These are phyloP conservation scores for Neodiprion fabricii DNA, from an alignment of 1,140 invertebrate genomes.

Conservation along the genomic window DNA sequence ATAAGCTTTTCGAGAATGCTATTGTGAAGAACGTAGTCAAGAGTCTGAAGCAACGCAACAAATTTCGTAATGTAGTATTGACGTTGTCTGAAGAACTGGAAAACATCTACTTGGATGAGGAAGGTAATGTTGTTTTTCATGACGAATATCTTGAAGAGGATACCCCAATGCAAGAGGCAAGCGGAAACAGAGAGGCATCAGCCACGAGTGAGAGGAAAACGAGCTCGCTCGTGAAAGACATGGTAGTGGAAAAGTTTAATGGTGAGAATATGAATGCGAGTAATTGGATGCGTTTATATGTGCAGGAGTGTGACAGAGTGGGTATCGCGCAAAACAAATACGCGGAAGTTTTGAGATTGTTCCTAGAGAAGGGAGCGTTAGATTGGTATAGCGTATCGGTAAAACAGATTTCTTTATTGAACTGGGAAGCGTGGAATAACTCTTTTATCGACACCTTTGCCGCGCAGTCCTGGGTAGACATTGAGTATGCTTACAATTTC, in stretches of 20 bases:
- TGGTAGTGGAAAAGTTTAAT: constrained; percentile 19
- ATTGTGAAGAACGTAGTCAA: background rate
- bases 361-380: constrained; percentile 15
- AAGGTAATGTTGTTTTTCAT: constrained; percentile 19
- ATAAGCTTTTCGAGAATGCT: background rate
- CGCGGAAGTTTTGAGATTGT: constrained; percentile 16
- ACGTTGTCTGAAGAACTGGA: background rate
- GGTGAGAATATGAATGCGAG: constrained; percentile 17
- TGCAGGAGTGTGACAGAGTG: constrained; percentile 16
- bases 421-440: constrained; percentile 19
- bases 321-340: constrained; percentile 18
- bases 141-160: constrained; percentile 20
- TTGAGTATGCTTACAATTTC: constrained; percentile 17
- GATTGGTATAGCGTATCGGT: constrained; percentile 16
- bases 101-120: constrained; percentile 11
- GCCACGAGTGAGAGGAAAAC: background rate
- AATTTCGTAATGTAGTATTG: constrained; percentile 13
- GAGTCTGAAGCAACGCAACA: background rate
- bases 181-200: too few relatives aligned
- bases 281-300: constrained; percentile 13
- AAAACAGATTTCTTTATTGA: background rate
- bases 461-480: constrained; percentile 13
- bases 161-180: background rate
- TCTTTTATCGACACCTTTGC: constrained; percentile 19
- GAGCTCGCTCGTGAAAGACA: background rate